Evolutionary conservation across 2,113 vertebrate species (phyloP).

Genomic region (Clarias macrocephalus): DNA sequence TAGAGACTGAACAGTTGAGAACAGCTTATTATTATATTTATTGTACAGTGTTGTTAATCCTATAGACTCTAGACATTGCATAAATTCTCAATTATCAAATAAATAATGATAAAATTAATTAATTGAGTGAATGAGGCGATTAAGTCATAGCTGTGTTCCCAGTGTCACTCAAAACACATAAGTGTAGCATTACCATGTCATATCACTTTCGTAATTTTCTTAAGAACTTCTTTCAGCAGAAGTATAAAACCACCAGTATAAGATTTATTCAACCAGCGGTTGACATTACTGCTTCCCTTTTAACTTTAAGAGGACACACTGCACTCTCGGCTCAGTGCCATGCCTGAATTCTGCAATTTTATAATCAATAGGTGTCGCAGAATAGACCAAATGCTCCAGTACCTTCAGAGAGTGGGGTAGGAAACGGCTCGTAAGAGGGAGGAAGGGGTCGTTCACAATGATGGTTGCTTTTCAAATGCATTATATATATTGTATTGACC

Average conservation of each 20-base stretch:
- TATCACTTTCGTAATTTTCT: not conserved
- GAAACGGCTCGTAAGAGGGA: not conserved
- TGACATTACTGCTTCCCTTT: not conserved
- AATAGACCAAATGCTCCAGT: not conserved
- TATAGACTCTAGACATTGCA: not conserved
- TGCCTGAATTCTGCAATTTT: not conserved
- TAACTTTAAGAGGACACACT: not conserved
- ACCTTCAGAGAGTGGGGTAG: not conserved
- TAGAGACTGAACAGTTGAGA: not conserved
- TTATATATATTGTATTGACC: not conserved
- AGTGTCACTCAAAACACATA: not conserved
- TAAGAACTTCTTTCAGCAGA: not conserved
- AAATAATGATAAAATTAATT: not conserved
- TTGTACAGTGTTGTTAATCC: not conserved
- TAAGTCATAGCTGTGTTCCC: not conserved
- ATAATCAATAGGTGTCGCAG: not conserved
- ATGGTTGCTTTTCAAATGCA: not conserved
- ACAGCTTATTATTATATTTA: not conserved
- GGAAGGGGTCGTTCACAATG: not conserved
- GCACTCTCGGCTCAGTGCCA: not conserved
- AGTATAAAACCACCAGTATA: not conserved
- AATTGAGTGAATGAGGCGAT: not conserved
- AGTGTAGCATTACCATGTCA: not conserved
- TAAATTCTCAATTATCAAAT: not conserved
- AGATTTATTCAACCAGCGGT: not conserved